phyloP scores from a whole-genome alignment of 1,140 invertebrate species.

The Pseudomyrmex concolor region DNA sequence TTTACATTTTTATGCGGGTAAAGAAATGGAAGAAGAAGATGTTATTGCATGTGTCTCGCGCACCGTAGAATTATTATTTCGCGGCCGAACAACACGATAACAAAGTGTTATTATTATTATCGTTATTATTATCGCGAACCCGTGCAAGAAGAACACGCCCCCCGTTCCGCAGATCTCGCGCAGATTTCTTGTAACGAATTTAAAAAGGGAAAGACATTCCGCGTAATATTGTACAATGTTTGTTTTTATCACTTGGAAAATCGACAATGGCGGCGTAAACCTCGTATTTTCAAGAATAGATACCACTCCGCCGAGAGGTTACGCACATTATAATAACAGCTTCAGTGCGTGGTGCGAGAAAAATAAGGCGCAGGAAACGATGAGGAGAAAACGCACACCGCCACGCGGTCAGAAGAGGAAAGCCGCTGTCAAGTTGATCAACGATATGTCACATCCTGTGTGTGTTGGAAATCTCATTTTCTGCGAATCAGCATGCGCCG shows the following conservation, averaged over 20 bases:
- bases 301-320: background rate
- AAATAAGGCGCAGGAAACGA: constrained; percentile 33
- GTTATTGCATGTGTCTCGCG: constrained; percentile 32
- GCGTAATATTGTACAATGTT: background rate
- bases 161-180: too few species aligned
- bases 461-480: constrained; percentile 56
- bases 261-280: background rate
- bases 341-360: background rate
- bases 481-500: constrained; percentile 39
- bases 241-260: background rate
- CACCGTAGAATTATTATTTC: constrained; percentile 32
- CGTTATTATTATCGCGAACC: background rate
- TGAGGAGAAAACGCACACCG: constrained; percentile 15
- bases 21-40: constrained; percentile 41
- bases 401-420: background rate
- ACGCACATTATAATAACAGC: background rate
- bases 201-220: background rate
- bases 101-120: constrained; percentile 16
- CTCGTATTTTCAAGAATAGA: background rate
- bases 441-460: constrained; percentile 70
- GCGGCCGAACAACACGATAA: background rate
- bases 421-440: constrained; percentile 49
- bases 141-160: background rate
- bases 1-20: background rate
- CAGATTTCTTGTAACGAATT: too few species aligned